Percentiles rank a stretch among this genome's conserved stretches.
These are phyloP conservation scores for Cranoglanis bouderius DNA, from an alignment of 2,113 vertebrate genomes.

Conservation along the genomic window DNA sequence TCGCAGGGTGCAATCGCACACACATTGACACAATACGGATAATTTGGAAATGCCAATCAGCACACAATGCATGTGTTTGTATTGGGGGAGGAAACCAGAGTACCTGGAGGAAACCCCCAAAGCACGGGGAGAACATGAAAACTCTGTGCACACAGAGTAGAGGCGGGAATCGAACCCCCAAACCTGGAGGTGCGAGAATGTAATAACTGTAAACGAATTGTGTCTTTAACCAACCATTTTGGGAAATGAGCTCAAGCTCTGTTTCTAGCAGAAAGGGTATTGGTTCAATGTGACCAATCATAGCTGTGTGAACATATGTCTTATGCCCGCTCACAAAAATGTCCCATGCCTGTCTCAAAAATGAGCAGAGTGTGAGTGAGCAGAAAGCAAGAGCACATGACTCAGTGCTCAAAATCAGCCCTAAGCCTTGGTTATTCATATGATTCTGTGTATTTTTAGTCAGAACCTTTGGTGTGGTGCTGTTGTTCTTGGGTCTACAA, in stretches of 20 bases:
- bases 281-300: neutral
- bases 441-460: neutral
- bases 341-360: neutral
- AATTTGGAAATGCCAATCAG: too few species aligned
- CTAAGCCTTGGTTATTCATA: neutral
- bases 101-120: too few species aligned
- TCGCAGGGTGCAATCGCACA: too few species aligned
- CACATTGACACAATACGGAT: too few species aligned
- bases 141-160: too few species aligned
- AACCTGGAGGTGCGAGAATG: too few species aligned
- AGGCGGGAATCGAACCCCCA: too few species aligned
- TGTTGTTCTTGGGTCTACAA: neutral
- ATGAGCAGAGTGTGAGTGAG: neutral
- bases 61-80: too few species aligned
- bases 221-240: neutral
- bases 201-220: neutral
- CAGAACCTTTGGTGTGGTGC: neutral
- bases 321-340: neutral
- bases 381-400: neutral
- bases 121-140: too few species aligned
- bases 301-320: neutral
- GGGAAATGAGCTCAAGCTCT: neutral
- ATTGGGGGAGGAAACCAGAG: too few species aligned
- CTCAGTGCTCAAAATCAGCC: neutral
- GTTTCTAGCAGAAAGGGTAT: neutral